Evolutionary conservation across 2,113 vertebrate species (phyloP), one percentile per base, ranked within the genome.

Genomic region (Ciconia maguari): DNA sequence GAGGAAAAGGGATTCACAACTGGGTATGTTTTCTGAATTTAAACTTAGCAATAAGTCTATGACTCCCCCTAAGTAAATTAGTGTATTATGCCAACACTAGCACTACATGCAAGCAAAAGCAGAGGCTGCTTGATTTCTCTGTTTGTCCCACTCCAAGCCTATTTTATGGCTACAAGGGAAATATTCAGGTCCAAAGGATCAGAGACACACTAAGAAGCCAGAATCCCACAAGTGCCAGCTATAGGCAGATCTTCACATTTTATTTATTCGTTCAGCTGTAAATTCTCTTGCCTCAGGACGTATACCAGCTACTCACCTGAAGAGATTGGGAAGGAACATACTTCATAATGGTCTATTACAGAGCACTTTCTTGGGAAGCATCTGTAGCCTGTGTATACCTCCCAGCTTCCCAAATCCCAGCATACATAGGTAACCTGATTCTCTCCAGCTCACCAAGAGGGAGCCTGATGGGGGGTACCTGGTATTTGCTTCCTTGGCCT

Each of bases 351-450:
- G 42, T 36, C 42, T 64, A 15, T 75, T 66, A 36, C 2, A 51
- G 13, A 42, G 55, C 38, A 46, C 38, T 46, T 81, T 13, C 51
- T 48, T 65, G 13, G 25, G 42, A 72, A 65, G 42, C 13, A 30
- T 25, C 68, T 24, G 77, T 25, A 51, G 55, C 17, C 44, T 65
- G 16, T 41, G 25, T 8, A 20, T 7, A 29, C 30, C 65, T 77
- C 55, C 17, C 14, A 70, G 74, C 18, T 88, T 85, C 76, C 51
- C 75, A 93, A 70, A 84, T 34, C 51, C 75, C 83, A 60, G 5
- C 13, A 16, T 3, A 34, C 0, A 0, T 41, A 36, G 0, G 1
- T 18, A 64, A 60, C 24, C 46, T 34, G 41, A 36, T 19, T 70
- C 52, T 66, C 51, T 60, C 25, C 61, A 34, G 42, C 11, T 25